A percentile compares a stretch with the other conserved stretches of the same genome.
phyloP scores from a whole-genome alignment of 1,140 invertebrate genomes.

The Cotesia glomerata region DNA sequence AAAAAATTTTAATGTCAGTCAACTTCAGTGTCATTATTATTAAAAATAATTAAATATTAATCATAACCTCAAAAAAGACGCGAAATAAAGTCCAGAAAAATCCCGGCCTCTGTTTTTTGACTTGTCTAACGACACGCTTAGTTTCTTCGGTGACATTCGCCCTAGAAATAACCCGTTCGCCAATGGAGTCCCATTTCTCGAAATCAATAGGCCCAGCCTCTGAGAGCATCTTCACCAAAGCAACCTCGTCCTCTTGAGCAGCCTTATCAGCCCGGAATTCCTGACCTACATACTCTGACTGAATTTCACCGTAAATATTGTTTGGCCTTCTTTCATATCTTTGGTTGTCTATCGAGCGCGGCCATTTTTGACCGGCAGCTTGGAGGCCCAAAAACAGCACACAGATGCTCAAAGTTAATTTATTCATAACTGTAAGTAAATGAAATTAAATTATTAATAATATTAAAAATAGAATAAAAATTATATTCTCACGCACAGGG shows the following conservation, averaged over 20 bases:
- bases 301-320: not conserved
- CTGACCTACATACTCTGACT: not conserved
- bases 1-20: no score
- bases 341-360: not conserved
- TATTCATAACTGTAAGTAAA: not conserved
- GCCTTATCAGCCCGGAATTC: not conserved
- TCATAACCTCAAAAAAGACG: slow-evolving; percentile 55
- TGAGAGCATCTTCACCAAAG: slow-evolving; percentile 1
- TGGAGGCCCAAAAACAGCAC: not conserved
- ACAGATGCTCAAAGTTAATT: not conserved
- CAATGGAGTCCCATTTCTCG: slow-evolving; percentile 25
- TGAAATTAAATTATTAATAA: not conserved
- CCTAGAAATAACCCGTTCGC: slow-evolving; percentile 23
- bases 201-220: slow-evolving; percentile 9
- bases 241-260: slow-evolving; percentile 19
- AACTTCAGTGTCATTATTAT: no score
- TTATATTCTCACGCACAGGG: not conserved
- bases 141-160: slow-evolving; percentile 34
- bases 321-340: not conserved
- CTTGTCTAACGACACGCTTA: slow-evolving; percentile 48
- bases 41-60: not conserved
- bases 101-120: slow-evolving; percentile 55
- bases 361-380: not conserved
- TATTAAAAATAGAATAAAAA: not conserved
- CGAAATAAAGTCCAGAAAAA: slow-evolving; percentile 63